Evolutionary conservation across 2,797 vertebrate genomes (phyloP).

Genomic region (Aphelocoma californica): DNA sequence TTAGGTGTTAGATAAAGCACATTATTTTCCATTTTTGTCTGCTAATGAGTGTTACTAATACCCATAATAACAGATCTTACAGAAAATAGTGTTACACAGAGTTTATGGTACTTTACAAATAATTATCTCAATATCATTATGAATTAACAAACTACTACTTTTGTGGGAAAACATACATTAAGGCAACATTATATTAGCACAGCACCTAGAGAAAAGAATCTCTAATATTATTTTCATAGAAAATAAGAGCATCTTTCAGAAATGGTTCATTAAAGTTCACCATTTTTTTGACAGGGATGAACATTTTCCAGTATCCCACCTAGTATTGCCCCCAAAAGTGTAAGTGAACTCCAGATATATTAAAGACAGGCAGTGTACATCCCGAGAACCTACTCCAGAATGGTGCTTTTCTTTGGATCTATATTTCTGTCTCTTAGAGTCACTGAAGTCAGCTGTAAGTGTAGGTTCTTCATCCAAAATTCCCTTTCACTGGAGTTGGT

Average conservation of each 20-base stretch:
- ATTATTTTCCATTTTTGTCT: background rate
- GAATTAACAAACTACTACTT: background rate
- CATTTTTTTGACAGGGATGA: background rate
- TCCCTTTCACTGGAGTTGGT: background rate
- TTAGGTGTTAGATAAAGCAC: slow-evolving; percentile 2
- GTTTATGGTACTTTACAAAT: background rate
- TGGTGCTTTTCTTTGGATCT: background rate
- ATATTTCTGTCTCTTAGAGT: background rate
- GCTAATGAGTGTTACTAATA: background rate
- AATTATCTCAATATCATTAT: background rate
- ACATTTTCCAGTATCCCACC: background rate
- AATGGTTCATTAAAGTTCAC: background rate
- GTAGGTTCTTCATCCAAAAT: background rate
- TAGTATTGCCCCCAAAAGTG: background rate
- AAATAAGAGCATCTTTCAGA: background rate
- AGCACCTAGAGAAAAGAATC: background rate
- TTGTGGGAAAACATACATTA: background rate
- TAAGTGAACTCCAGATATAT: background rate
- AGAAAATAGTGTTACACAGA: background rate
- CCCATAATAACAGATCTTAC: background rate
- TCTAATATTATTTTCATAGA: background rate
- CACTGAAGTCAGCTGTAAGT: background rate
- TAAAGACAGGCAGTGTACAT: background rate
- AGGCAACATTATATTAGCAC: background rate
- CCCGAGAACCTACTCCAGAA: background rate